These are phyloP conservation scores for Electrona antarctica DNA, from an alignment of 2,113 vertebrate species.

Conservation along the genomic window DNA sequence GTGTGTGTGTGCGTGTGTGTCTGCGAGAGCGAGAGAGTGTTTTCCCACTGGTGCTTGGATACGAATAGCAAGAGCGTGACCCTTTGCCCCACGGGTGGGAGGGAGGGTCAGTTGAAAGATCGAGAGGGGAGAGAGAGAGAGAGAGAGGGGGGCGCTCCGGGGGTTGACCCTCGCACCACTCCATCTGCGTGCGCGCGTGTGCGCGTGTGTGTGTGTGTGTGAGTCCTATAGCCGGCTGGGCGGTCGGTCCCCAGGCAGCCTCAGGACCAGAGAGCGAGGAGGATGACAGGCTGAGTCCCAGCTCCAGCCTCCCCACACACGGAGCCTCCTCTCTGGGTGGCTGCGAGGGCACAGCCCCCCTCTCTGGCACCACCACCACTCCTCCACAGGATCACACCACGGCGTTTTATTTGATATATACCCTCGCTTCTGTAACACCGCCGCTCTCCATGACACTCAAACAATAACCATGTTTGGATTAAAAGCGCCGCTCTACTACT, in stretches of 20 bases:
- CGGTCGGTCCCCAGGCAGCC: constrained; percentile 67
- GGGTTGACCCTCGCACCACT: background rate
- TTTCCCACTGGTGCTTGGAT: background rate
- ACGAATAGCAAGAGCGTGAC: constrained; percentile 5
- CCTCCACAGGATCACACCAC: too few species aligned
- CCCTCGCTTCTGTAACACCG: constrained; percentile 47
- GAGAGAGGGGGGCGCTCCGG: background rate
- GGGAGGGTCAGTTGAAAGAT: background rate
- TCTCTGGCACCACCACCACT: constrained; percentile 35
- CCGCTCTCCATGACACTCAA: constrained; percentile 85
- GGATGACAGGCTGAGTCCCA: constrained; percentile 80
- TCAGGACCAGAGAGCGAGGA: constrained; percentile 72
- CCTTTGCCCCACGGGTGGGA: background rate
- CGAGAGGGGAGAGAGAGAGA: background rate
- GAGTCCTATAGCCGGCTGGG: constrained; percentile 66
- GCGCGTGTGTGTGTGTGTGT: background rate
- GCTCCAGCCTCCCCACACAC: constrained; percentile 68
- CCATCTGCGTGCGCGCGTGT: constrained; percentile 47
- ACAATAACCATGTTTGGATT: constrained; percentile 95
- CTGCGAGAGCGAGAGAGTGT: background rate
- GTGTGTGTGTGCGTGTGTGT: constrained; percentile 34
- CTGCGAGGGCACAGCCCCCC: constrained; percentile 67
- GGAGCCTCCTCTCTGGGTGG: constrained; percentile 72
- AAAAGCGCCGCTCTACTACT: constrained; percentile 97
- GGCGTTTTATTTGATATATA: constrained; percentile 1